phyloP scores from a whole-genome alignment of 2,797 vertebrate genomes.

The Lepilemur ruficaudatus region DNA sequence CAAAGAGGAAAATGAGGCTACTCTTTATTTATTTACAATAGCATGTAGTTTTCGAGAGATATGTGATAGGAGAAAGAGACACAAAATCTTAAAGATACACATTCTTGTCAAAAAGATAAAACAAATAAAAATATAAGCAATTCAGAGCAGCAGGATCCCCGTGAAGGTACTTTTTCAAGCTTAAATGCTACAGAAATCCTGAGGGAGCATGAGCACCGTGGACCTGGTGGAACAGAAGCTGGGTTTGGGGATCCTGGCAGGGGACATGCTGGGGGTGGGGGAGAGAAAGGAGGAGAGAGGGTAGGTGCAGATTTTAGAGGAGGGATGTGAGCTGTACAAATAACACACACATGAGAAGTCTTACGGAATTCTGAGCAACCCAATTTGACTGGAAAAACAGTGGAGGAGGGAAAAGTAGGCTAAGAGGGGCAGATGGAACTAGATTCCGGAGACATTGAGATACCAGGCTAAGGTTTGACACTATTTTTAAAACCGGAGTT shows the following conservation, averaged over 20 bases:
- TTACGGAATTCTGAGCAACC: not conserved
- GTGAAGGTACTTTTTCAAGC: not conserved
- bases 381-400: not conserved
- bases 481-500: not conserved
- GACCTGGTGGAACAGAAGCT: not conserved
- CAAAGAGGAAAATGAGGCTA: not conserved
- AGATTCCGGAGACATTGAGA: not conserved
- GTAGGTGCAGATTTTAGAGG: not conserved
- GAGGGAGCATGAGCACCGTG: not conserved
- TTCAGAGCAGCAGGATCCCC: not conserved
- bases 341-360: not conserved
- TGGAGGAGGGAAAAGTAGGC: conserved; percentile 7
- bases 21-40: not conserved
- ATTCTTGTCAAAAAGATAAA: not conserved
- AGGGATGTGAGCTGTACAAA: not conserved
- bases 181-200: not conserved
- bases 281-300: not conserved
- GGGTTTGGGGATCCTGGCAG: not conserved
- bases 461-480: not conserved
- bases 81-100: not conserved
- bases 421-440: not conserved
- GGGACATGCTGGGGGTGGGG: too few species aligned
- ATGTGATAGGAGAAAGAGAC: not conserved
- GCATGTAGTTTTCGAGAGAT: not conserved
- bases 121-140: not conserved